Percentiles rank a stretch among this genome's conserved stretches.
phyloP scores from a whole-genome alignment of 1,140 invertebrate species.

The Bombus superbus region DNA sequence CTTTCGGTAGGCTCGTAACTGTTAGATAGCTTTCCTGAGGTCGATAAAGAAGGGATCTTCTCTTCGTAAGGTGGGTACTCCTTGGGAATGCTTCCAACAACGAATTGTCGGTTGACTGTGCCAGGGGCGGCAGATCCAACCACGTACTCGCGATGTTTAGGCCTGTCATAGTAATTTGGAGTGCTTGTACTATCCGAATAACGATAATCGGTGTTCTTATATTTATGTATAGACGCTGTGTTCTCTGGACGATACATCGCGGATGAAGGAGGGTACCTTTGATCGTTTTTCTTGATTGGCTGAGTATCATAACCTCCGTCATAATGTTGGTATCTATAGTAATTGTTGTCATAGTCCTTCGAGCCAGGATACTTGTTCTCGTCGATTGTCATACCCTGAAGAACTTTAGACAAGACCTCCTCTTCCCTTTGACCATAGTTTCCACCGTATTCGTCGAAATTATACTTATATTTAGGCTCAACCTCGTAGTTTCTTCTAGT shows the following conservation, averaged over 20 bases:
- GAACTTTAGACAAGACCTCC: constrained; percentile 88
- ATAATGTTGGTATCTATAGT: constrained; percentile 73
- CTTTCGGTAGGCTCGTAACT: constrained; percentile 31
- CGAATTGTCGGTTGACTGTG: constrained; percentile 76
- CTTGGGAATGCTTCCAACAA: constrained; percentile 78
- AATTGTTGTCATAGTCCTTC: constrained; percentile 70
- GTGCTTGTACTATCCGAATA: constrained; percentile 72
- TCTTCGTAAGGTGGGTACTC: constrained; percentile 70
- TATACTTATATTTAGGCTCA: constrained; percentile 85
- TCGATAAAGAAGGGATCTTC: constrained; percentile 20
- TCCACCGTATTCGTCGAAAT: constrained; percentile 86
- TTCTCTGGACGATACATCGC: constrained; percentile 73
- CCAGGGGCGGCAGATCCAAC: constrained; percentile 43
- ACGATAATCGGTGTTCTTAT: constrained; percentile 78
- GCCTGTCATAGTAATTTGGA: constrained; percentile 72
- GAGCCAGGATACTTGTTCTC: constrained; percentile 66
- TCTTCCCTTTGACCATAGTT: constrained; percentile 87
- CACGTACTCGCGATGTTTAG: constrained; percentile 63
- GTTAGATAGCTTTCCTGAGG: constrained; percentile 10
- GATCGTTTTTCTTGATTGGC: constrained; percentile 63
- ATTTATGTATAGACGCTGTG: constrained; percentile 67
- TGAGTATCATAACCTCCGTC: constrained; percentile 66
- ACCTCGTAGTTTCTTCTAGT: constrained; percentile 86
- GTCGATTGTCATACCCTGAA: constrained; percentile 87
- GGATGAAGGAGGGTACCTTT: constrained; percentile 56